Conservation (phyloP, 2,888 invertebrate species). For the Zelleria hepariella region DNA sequence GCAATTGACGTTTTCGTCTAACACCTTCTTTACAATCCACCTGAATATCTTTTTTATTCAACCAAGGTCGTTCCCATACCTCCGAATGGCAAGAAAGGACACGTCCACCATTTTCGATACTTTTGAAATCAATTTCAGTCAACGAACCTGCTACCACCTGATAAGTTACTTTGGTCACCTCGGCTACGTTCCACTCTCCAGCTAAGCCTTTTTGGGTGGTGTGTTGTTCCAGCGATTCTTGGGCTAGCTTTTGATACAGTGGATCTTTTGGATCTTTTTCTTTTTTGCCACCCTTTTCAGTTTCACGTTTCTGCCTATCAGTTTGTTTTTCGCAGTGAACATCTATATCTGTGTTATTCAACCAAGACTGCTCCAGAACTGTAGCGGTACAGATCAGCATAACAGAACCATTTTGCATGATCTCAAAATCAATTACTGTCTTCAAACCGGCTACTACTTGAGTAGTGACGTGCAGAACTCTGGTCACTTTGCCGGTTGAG, state of each 20-base stretch:
- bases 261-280: slow-evolving; percentile 19
- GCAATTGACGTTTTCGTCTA: background rate
- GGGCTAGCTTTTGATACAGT: slow-evolving; percentile 17
- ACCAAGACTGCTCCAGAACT: background rate
- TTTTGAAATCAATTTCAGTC: slow-evolving; percentile 56
- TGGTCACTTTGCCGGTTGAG: slow-evolving; percentile 16
- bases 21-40: slow-evolving; percentile 20
- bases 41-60: slow-evolving; percentile 19
- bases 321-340: slow-evolving; percentile 30
- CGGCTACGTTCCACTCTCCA: slow-evolving; percentile 20
- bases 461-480: slow-evolving; percentile 35
- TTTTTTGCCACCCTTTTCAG: slow-evolving; percentile 27
- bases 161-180: slow-evolving; percentile 35
- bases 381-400: background rate
- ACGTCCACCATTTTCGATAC: slow-evolving; percentile 30
- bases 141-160: slow-evolving; percentile 60
- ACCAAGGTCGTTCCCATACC: slow-evolving; percentile 20
- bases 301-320: slow-evolving; percentile 19
- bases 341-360: background rate
- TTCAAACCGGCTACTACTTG: slow-evolving; percentile 58
- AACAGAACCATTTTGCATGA: slow-evolving; percentile 17
- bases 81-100: slow-evolving; percentile 15
- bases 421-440: slow-evolving; percentile 31
- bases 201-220: slow-evolving; percentile 10
- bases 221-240: slow-evolving; percentile 21